Evolutionary conservation across 2,113 vertebrate genomes (phyloP).

Genomic region (Ailuropoda melanoleuca): DNA sequence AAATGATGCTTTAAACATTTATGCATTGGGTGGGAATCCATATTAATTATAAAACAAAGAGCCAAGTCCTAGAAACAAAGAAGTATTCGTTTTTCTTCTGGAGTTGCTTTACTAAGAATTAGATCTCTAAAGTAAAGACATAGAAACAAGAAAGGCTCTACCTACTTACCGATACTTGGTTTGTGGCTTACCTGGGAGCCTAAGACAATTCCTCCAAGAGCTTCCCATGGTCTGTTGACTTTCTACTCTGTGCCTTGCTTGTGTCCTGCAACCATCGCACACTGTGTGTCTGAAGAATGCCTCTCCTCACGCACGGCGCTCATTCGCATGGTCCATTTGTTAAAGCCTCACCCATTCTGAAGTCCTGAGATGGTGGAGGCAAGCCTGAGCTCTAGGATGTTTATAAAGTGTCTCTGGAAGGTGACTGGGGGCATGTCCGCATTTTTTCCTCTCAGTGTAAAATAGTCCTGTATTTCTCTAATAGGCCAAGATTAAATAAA

Average conservation of each 20-base stretch:
- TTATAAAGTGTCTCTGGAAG: not conserved
- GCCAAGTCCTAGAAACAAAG: slow-evolving; percentile 71
- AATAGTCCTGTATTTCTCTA: not conserved
- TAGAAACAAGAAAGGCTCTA: slow-evolving; percentile 5
- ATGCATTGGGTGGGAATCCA: slow-evolving; percentile 74
- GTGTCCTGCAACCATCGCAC: not conserved
- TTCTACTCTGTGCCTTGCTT: not conserved
- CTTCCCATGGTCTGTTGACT: not conserved
- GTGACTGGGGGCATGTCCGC: not conserved
- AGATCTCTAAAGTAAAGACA: slow-evolving; percentile 56
- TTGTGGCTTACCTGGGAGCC: not conserved
- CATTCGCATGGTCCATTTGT: not conserved
- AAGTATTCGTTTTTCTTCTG: slow-evolving; percentile 58
- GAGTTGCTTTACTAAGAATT: slow-evolving; percentile 57
- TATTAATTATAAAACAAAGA: slow-evolving; percentile 83
- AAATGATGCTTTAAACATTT: slow-evolving; percentile 80
- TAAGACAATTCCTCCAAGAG: not conserved
- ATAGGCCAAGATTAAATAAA: not conserved
- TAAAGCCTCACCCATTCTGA: not conserved
- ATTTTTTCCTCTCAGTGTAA: slow-evolving; percentile 23
- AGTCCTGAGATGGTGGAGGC: not conserved
- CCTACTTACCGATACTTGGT: slow-evolving; percentile 31
- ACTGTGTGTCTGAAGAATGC: not conserved
- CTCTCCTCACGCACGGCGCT: not conserved
- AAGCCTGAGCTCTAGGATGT: not conserved